A percentile compares a stretch with the other conserved stretches of the same genome.
phyloP scores from a whole-genome alignment of 92 coral and sea anemone species.

The Anthopleura xanthogrammica region DNA sequence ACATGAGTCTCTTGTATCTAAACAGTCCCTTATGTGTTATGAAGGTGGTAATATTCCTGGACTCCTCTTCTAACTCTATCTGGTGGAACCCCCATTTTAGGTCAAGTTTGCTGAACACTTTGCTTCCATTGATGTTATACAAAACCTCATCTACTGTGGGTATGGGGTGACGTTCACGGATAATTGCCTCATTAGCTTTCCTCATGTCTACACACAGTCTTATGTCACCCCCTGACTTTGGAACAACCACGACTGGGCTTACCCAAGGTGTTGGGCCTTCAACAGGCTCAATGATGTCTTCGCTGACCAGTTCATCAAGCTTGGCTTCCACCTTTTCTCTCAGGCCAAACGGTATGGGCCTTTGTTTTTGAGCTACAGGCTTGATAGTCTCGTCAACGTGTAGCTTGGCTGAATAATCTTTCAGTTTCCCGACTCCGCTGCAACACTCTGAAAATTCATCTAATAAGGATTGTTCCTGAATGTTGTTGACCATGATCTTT shows the following conservation, averaged over 20 bases:
- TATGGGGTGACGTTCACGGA: no score
- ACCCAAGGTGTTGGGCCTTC: neutral
- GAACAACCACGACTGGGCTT: no score
- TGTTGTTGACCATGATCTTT: slow-evolving; percentile 28
- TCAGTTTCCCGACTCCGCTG: slow-evolving; percentile 35
- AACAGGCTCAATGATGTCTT: slow-evolving; percentile 30
- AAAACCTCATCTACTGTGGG: no score
- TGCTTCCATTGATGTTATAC: slow-evolving; percentile 27
- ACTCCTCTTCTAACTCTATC: no score
- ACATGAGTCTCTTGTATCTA: no score
- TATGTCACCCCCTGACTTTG: no score
- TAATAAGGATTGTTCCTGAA: neutral
- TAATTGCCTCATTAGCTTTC: no score
- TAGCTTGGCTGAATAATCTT: slow-evolving; percentile 23
- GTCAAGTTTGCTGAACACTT: no score
- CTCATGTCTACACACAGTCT: no score
- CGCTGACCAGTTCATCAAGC: slow-evolving; percentile 15
- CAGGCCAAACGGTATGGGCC: slow-evolving; percentile 34
- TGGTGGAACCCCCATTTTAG: no score
- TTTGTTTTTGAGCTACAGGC: slow-evolving; percentile 34
- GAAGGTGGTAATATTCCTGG: no score
- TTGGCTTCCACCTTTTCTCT: slow-evolving; percentile 29
- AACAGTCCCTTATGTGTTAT: no score
- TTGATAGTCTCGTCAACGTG: slow-evolving; percentile 22
- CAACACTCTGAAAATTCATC: neutral